These are phyloP conservation scores for Tribolium madens DNA, from an alignment of 1,140 invertebrate species.

Conservation along the genomic window DNA sequence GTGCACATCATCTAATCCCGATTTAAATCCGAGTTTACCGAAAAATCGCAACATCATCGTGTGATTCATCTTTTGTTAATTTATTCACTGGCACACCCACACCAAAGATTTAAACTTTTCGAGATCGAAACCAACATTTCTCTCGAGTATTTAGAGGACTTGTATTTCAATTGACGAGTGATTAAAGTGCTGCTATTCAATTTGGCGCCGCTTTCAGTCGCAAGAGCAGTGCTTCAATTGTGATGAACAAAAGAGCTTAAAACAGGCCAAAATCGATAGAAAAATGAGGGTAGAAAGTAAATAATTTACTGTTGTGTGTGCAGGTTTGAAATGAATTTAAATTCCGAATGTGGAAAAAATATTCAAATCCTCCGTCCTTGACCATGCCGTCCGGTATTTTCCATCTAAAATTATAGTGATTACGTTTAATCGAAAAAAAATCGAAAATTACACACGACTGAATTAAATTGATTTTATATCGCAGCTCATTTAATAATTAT, in stretches of 20 bases:
- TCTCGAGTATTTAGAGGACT: not conserved
- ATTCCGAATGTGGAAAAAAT: constrained; percentile 26
- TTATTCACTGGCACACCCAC: not conserved
- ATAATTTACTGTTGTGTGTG: not conserved
- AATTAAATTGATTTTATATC: constrained; percentile 34
- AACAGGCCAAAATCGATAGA: not conserved
- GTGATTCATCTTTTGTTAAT: not conserved
- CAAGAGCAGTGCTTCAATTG: constrained; percentile 10
- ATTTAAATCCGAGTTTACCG: constrained; percentile 12
- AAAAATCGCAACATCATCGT: not conserved
- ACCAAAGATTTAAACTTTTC: not conserved
- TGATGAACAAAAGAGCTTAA: not conserved
- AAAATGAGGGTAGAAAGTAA: not conserved
- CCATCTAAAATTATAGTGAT: constrained; percentile 15
- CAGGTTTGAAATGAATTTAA: constrained; percentile 8
- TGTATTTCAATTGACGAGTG: constrained; percentile 9
- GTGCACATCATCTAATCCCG: constrained; percentile 31
- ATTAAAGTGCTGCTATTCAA: not conserved
- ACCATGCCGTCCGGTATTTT: not conserved
- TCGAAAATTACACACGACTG: not conserved
- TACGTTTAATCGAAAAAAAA: constrained; percentile 28
- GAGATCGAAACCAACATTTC: not conserved
- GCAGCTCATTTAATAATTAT: not conserved
- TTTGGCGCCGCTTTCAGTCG: not conserved
- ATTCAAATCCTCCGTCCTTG: constrained; percentile 29